Percentiles rank a stretch among this genome's conserved stretches.
These are phyloP conservation scores for Zingel zingel DNA, from an alignment of 2,113 vertebrate species.

Conservation along the genomic window DNA sequence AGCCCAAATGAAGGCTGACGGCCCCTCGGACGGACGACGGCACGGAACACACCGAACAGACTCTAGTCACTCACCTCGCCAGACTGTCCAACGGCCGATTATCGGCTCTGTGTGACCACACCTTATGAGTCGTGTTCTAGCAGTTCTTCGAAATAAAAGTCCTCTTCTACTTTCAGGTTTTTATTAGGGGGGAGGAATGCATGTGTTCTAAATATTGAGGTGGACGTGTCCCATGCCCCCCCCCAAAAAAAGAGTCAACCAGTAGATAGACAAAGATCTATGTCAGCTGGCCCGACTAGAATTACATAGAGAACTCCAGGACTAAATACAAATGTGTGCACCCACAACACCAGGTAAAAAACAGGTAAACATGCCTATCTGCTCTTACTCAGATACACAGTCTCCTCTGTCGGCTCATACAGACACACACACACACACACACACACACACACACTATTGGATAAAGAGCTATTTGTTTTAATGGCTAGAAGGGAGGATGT, in stretches of 20 bases:
- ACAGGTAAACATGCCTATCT: conserved; percentile 33
- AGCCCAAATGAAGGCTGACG: too few relatives aligned
- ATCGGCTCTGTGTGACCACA: too few relatives aligned
- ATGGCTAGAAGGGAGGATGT: conserved; percentile 72
- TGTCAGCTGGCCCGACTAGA: background rate
- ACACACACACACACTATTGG: conserved; percentile 64
- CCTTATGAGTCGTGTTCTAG: too few relatives aligned
- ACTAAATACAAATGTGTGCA: background rate
- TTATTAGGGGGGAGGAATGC: too few relatives aligned
- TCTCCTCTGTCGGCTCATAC: conserved; percentile 2
- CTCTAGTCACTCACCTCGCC: too few relatives aligned
- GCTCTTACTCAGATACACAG: conserved; percentile 28
- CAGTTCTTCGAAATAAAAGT: too few relatives aligned
- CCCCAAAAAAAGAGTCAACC: background rate
- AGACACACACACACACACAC: conserved; percentile 15
- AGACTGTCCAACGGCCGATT: too few relatives aligned
- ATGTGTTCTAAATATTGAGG: too few relatives aligned
- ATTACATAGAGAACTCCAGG: background rate
- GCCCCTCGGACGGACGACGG: too few relatives aligned
- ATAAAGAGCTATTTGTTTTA: conserved; percentile 80
- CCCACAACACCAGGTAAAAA: background rate
- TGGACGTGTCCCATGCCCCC: too few relatives aligned
- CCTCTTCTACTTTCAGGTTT: too few relatives aligned
- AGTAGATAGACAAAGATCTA: background rate
- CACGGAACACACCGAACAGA: too few relatives aligned